Conservation (phyloP, 53 echinoderm and acorn worm genomes). For the Patiria pectinifera region DNA sequence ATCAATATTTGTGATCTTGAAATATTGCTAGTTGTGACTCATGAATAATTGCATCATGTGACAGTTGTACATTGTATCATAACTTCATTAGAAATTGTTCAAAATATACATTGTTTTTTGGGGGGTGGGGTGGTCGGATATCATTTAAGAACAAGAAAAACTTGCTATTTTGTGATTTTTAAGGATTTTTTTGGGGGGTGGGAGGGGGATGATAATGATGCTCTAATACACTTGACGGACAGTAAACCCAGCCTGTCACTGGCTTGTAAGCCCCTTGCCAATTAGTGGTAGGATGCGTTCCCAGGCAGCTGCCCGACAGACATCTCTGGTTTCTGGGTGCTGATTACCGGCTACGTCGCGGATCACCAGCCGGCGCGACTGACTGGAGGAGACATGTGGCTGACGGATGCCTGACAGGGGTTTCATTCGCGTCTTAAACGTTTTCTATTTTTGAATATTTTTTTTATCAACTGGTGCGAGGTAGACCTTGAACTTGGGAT, state of each 20-base stretch:
- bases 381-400: constrained; percentile 32
- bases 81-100: neutral
- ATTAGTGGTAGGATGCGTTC: constrained; percentile 14
- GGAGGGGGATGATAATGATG: neutral
- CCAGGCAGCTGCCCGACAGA: constrained; percentile 31
- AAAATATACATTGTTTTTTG: too few species aligned
- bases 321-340: constrained; percentile 9
- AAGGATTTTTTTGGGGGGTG: neutral
- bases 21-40: constrained; percentile 24
- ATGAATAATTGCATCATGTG: neutral
- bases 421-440: neutral
- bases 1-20: constrained; percentile 39
- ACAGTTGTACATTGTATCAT: neutral
- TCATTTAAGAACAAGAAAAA: neutral
- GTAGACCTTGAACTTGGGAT: constrained; percentile 23
- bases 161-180: neutral
- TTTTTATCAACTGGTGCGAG: neutral
- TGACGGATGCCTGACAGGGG: neutral
- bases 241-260: neutral
- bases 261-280: neutral
- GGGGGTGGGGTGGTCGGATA: too few species aligned
- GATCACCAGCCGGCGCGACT: neutral
- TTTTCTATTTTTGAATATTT: neutral
- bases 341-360: constrained; percentile 12
- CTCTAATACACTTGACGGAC: neutral